Evolutionary conservation across 92 coral and sea anemone species (phyloP), one percentile per base, ranked within the genome.

Genomic region (Porites rus): DNA sequence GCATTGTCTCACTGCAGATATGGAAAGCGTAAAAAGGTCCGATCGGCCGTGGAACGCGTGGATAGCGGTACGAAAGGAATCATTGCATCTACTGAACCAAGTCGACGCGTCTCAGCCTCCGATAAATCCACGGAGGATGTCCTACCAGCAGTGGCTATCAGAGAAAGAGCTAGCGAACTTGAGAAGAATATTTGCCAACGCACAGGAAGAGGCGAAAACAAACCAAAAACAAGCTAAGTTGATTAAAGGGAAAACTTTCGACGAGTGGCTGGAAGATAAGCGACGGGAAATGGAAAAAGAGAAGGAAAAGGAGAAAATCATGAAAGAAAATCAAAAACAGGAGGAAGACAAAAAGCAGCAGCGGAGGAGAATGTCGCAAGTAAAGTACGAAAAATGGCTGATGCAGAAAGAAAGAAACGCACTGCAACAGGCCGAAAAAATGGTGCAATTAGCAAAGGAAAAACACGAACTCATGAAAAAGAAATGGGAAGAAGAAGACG

Each of bases 251-350:
- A 97, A 97, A 60, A 85, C 96, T 5, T 93, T 95, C 74, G 98
- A 97, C 31, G 98, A 97, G 76, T 97, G 99, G 99, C 74, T 97
- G 68, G 92, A 91, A 21, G 99, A 97, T 8, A 97, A 97, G 72
- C 88, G 84, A 70, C 86, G 65, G 28, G 95, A 95, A 75, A 86
- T 88, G 25, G 92, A 89, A 54, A 87, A 77, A 63, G 95, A 93
- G 24, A 93, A 87, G 66, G 97, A 92, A 51, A 93, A 75, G 83
- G 90, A 81, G 19, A 94, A 79, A 69, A 94, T 84, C 17, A 63
- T 90, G 38, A 94, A 93, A 53, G 93, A 86, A 59, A 91, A 82
- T 51, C 88, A 88, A 63, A 94, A 86, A 69, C 60, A 72, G 61
- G 91, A 94, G 68, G 90, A 76, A 11, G 88, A 90, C 70, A 90